Conservation (phyloP, 2,797 vertebrate species). For the Chloroceryle amazona region DNA sequence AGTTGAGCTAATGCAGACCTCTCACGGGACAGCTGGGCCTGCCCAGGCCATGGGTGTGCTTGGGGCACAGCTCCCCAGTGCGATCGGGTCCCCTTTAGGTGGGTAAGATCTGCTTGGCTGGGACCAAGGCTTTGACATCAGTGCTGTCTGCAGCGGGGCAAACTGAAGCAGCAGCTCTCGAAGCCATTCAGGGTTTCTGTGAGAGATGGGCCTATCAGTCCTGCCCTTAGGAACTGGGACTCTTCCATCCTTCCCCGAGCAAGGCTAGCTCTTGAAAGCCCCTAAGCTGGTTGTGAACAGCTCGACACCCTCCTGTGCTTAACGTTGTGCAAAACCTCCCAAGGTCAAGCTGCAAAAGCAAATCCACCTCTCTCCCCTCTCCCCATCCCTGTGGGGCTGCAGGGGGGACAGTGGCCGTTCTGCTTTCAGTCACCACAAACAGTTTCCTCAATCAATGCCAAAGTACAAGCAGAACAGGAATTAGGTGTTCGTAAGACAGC, state of each 20-base stretch:
- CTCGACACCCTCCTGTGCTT: neutral
- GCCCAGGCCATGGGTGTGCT: neutral
- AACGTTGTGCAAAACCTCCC: neutral
- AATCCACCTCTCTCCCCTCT: neutral
- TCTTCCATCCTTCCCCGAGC: neutral
- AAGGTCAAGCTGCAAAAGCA: neutral
- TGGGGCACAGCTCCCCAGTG: neutral
- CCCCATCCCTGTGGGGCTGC: neutral
- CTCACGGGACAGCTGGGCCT: neutral
- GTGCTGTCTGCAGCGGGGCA: neutral
- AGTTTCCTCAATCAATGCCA: neutral
- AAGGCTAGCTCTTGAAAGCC: neutral
- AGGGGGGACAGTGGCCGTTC: neutral
- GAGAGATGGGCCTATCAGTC: neutral
- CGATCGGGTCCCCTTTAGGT: neutral
- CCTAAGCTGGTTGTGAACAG: neutral
- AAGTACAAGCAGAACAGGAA: conserved; percentile 4
- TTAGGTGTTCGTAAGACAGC: neutral
- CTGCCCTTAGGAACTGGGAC: neutral
- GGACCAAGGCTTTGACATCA: neutral
- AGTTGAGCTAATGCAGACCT: neutral
- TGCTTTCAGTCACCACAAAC: neutral
- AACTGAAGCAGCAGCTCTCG: neutral
- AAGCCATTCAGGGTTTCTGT: neutral
- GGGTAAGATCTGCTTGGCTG: neutral